Percentiles rank a stretch among this genome's conserved stretches.
phyloP scores from a whole-genome alignment of 2,888 invertebrate species.

The Stegophylla sp. region DNA sequence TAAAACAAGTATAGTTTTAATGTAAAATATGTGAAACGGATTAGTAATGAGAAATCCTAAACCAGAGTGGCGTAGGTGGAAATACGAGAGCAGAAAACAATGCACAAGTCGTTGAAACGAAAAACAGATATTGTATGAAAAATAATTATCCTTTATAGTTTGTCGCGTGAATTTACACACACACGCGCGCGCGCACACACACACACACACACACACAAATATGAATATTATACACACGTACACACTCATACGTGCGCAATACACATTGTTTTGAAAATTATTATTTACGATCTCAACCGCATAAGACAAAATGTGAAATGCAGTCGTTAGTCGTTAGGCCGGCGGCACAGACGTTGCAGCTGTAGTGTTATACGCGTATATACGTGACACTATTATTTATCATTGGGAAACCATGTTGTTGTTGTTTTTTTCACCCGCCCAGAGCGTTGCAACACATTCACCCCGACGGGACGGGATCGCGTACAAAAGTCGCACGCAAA shows the following conservation, averaged over 20 bases:
- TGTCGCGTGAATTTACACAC: neutral
- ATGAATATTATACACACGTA: neutral
- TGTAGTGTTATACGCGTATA: neutral
- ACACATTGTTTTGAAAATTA: neutral
- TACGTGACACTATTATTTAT: neutral
- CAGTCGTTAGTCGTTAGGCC: too few species aligned
- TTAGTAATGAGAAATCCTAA: neutral
- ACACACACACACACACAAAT: too few species aligned
- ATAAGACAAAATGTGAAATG: neutral
- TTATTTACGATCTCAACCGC: constrained; percentile 3
- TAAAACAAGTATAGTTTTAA: too few species aligned
- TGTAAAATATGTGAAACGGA: too few species aligned
- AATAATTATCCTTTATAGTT: neutral
- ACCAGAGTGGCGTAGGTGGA: too few species aligned
- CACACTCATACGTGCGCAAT: too few species aligned
- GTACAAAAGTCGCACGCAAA: neutral
- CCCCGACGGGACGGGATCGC: neutral
- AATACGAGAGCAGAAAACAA: neutral
- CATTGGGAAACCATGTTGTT: neutral
- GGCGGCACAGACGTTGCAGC: neutral
- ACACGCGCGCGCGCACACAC: too few species aligned
- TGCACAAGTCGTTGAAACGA: neutral
- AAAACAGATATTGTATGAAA: neutral
- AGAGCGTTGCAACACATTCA: neutral
- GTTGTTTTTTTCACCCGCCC: neutral